Base-by-base conservation (phyloP, 2,113 vertebrate species). In the Neogobius melanostomus region DNA sequence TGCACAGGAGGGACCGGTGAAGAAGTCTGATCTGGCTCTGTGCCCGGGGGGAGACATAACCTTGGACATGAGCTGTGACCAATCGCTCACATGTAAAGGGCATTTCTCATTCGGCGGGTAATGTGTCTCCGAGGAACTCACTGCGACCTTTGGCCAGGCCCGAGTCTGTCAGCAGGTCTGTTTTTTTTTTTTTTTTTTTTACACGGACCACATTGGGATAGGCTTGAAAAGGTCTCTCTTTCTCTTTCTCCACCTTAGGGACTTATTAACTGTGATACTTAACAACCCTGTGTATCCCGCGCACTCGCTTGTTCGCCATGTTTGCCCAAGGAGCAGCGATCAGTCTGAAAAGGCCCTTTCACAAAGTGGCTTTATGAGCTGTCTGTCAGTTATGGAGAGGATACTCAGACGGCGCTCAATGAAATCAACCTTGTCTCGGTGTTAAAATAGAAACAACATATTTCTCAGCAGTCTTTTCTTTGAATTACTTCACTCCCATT, bases 191-290 rank as follows among this genome's bases (percentile, higher is more conserved):
- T n/a, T n/a, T n/a, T 21, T 21, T 36, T 36, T 46, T 51, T 46
- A 63, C 47, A 62, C 45, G 48, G 62, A 69, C 47, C 66, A 42
- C 53, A 64, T 14, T 8, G 15, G 73, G 44, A 21, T 46, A 69
- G 45, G 76, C 71, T 51, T 42, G 21, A 56, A 79, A 71, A 82
- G 84, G 84, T 84, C 5, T 66, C 43, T 15, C 64, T 50, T 9
- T 45, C 52, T 66, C 8, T 43, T 72, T 63, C 66, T 69, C 67
- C 72, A 69, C 74, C 70, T 50, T 7, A 2, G 66, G 59, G 75
- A 87, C 74, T 69, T 64, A 76, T 85, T 77, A 82, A 82, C 82
- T 73, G 68, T 83, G 72, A 85, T 76, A 68, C 75, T 69, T 74
- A 75, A 82, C 75, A 70, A 80, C 50, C 76, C n/a, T 6, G 72